These are phyloP conservation scores for Cyprinodon diabolis DNA, from an alignment of 2,797 vertebrate genomes.

Conservation along the genomic window DNA sequence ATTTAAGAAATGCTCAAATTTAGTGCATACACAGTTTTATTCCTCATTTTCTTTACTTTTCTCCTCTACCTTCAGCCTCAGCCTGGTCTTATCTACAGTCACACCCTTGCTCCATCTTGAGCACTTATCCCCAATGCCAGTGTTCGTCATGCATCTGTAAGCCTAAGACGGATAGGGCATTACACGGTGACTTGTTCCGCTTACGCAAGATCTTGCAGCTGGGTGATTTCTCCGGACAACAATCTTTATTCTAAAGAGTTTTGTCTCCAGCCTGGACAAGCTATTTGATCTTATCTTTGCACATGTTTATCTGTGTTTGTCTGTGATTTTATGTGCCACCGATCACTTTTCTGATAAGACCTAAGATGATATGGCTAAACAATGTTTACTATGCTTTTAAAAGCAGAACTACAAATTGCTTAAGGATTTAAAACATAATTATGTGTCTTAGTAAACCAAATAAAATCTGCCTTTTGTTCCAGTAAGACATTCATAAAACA, in stretches of 20 bases:
- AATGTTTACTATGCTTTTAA: conserved; percentile 21
- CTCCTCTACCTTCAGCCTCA: conserved; percentile 15
- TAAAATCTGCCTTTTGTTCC: not conserved
- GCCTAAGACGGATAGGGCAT: conserved; percentile 61
- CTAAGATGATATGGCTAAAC: conserved; percentile 37
- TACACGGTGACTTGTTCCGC: conserved; percentile 52
- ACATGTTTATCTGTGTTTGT: conserved; percentile 65
- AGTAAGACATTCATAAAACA: not conserved
- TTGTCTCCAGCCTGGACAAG: conserved; percentile 42
- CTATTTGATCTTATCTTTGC: conserved; percentile 51
- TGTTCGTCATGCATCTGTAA: conserved; percentile 61
- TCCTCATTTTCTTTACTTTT: not conserved
- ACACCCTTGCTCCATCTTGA: conserved; percentile 58
- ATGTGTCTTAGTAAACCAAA: not conserved
- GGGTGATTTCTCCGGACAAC: conserved; percentile 49
- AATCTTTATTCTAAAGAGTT: conserved; percentile 50
- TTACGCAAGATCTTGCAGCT: conserved; percentile 58
- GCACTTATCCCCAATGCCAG: conserved; percentile 65
- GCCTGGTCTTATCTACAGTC: conserved; percentile 61
- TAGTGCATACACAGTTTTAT: conserved; percentile 35
- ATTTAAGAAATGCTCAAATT: conserved; percentile 34
- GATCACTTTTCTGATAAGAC: conserved; percentile 38
- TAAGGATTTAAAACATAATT: conserved; percentile 3
- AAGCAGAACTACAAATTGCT: conserved; percentile 32
- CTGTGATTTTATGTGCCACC: conserved; percentile 47